Evolutionary conservation across 2,888 invertebrate species (phyloP).

Genomic region (Cactoblastis cactorum): DNA sequence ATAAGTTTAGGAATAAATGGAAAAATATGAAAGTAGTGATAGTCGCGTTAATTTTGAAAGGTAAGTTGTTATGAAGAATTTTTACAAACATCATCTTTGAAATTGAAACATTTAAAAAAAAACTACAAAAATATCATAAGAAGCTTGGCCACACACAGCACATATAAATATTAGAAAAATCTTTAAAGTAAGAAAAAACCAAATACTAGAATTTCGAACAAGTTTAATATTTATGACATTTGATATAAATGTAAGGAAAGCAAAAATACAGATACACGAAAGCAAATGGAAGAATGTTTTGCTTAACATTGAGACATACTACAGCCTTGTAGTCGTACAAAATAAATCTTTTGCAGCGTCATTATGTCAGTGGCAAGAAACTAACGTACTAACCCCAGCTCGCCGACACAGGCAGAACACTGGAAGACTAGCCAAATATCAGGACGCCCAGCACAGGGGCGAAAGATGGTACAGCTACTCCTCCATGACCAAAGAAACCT

Average conservation of each 20-base stretch:
- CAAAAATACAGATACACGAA: no score
- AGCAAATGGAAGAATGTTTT: no score
- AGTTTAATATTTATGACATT: no score
- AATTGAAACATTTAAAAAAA: no score
- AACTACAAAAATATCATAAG: no score
- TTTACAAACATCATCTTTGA: neutral
- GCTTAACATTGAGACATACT: no score
- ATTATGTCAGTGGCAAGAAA: neutral
- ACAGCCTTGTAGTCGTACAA: no score
- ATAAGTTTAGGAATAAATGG: neutral
- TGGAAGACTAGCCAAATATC: neutral
- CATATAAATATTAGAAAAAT: no score
- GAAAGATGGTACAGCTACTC: neutral
- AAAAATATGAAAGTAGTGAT: neutral
- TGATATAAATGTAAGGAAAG: no score
- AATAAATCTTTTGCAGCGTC: neutral
- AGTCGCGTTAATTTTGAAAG: neutral
- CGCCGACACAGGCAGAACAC: neutral
- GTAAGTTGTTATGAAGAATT: neutral
- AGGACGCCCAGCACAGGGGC: constrained; percentile 1
- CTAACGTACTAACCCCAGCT: neutral
- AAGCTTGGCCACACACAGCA: no score
- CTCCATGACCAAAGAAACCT: neutral
- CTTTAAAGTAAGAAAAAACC: no score
- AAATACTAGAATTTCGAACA: no score